Conservation (phyloP, 2,797 vertebrate genomes). For the Micrastur ruficollis region DNA sequence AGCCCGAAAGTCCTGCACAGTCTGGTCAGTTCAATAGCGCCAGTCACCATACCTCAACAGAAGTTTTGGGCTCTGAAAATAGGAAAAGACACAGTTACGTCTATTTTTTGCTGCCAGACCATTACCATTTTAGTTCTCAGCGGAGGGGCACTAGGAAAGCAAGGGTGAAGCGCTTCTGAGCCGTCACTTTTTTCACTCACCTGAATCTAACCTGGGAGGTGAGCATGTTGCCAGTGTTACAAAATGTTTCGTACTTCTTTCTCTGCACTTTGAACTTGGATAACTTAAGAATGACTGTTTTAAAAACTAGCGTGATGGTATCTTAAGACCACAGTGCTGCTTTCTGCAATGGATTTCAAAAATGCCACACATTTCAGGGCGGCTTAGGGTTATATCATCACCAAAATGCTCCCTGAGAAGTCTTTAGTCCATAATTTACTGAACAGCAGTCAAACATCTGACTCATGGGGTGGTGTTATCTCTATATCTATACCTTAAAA, state of each 20-base stretch:
- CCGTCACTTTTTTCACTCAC: neutral
- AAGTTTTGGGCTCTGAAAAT: neutral
- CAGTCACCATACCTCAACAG: accelerated
- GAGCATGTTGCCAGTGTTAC: neutral
- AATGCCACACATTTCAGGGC: accelerated
- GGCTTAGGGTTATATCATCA: neutral
- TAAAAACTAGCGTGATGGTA: neutral
- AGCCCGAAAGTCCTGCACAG: accelerated
- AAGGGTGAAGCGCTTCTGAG: neutral
- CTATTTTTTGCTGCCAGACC: accelerated
- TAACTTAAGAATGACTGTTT: neutral
- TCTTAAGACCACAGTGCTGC: neutral
- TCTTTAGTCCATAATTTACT: neutral
- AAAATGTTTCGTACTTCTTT: neutral
- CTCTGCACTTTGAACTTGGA: neutral
- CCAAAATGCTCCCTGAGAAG: neutral
- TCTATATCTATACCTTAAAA: neutral
- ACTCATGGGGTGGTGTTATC: neutral
- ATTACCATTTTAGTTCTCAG: neutral
- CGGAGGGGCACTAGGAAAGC: neutral
- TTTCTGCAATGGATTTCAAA: neutral
- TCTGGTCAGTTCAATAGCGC: neutral
- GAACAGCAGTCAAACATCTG: neutral
- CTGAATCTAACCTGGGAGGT: neutral
- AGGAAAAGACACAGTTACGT: neutral